A percentile compares a stretch with the other conserved stretches of the same genome.
Conservation (phyloP, 2,797 vertebrate species). For the Danionella dracula region DNA sequence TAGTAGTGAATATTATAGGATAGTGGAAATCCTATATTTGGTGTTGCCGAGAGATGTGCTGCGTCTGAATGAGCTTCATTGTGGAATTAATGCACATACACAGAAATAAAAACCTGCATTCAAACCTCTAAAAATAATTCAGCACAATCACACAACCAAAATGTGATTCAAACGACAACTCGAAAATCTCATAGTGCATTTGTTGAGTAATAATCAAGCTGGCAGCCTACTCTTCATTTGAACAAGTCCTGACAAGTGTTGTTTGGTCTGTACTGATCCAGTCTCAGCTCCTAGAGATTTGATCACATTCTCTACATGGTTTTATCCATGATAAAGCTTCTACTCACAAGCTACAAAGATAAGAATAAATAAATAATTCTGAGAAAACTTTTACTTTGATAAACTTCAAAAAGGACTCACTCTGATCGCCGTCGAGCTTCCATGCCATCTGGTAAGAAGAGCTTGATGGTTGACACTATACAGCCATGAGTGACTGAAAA, state of each 20-base stretch:
- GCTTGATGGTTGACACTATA: conserved; percentile 97
- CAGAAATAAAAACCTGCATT: too few relatives aligned
- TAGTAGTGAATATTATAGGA: too few relatives aligned
- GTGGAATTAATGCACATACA: too few relatives aligned
- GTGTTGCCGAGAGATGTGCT: too few relatives aligned
- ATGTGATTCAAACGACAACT: neutral
- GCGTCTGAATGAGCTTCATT: too few relatives aligned
- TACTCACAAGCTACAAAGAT: neutral
- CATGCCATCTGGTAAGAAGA: conserved; percentile 98
- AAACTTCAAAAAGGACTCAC: conserved; percentile 70
- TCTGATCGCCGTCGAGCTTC: conserved; percentile 93
- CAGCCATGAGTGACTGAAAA: conserved; percentile 95
- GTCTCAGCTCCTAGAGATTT: neutral
- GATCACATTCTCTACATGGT: conserved; percentile 2
- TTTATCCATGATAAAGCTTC: neutral
- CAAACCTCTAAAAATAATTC: too few relatives aligned
- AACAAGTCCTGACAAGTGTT: neutral
- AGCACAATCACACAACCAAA: neutral
- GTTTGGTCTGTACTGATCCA: neutral
- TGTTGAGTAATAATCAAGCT: neutral
- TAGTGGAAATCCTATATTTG: too few relatives aligned
- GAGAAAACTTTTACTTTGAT: neutral
- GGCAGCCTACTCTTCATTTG: neutral
- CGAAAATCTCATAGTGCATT: neutral
- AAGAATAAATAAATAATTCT: neutral